phyloP scores from a whole-genome alignment of 2,113 vertebrate genomes.

The Tachysurus fulvidraco region DNA sequence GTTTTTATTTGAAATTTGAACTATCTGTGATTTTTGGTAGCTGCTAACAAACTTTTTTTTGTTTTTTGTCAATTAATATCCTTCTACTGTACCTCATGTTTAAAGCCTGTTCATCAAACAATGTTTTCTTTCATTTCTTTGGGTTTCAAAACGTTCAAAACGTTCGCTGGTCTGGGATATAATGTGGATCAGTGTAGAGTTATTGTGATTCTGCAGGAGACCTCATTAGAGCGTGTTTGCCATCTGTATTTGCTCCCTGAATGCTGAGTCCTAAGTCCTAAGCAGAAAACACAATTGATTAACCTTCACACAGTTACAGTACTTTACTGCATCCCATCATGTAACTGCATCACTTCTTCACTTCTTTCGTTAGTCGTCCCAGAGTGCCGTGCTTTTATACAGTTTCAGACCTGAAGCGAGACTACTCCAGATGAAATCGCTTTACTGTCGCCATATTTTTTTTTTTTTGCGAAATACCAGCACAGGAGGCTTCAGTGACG shows the following conservation, averaged over 20 bases:
- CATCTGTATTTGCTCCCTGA: constrained; percentile 37
- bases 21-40: not conserved
- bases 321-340: constrained; percentile 4
- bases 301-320: constrained; percentile 39
- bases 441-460: constrained; percentile 40
- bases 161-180: constrained; percentile 7
- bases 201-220: constrained; percentile 50
- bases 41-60: not conserved
- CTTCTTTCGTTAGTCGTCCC: constrained; percentile 35
- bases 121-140: not conserved
- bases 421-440: constrained; percentile 57
- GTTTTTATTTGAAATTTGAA: not conserved
- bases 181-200: constrained; percentile 42
- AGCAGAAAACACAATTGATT: constrained; percentile 60
- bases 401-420: constrained; percentile 55
- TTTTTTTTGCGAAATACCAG: not conserved
- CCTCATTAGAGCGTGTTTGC: constrained; percentile 53
- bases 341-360: constrained; percentile 30
- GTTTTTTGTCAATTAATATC: not conserved
- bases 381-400: constrained; percentile 52
- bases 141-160: not conserved
- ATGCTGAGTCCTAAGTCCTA: constrained; percentile 11
- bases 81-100: not conserved
- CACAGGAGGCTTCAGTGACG: not conserved
- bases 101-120: not conserved